Evolutionary conservation across 1,140 invertebrate genomes (phyloP).

Genomic region (Drosophila bocqueti): DNA sequence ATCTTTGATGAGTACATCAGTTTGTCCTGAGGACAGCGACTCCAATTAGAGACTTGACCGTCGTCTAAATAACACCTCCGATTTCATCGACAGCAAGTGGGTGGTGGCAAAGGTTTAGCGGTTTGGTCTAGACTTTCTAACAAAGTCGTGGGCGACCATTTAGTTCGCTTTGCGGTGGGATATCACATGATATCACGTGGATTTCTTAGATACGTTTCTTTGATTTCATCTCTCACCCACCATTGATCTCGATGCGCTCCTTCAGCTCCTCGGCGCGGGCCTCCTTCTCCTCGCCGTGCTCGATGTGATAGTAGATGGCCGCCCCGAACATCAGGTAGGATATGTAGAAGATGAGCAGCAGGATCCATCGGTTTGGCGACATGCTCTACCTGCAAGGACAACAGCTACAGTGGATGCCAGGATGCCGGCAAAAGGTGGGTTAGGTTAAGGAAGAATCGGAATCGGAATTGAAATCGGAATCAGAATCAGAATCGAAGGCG

Average conservation of each 20-base stretch:
- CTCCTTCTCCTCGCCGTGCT: conserved; percentile 88
- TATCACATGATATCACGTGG: conserved; percentile 57
- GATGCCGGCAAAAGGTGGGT: not conserved
- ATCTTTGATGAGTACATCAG: not conserved
- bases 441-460: not conserved
- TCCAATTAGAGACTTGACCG: not conserved
- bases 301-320: conserved; percentile 91
- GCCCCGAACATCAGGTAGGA: conserved; percentile 91
- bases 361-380: conserved; percentile 92
- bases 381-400: conserved; percentile 85
- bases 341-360: conserved; percentile 90
- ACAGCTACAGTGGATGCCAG: not conserved
- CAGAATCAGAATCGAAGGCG: conserved; percentile 2
- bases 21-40: not conserved
- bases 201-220: not conserved
- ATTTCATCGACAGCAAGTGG: conserved; percentile 17
- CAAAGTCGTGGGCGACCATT: conserved; percentile 61
- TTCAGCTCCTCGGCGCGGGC: conserved; percentile 86
- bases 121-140: conserved; percentile 25
- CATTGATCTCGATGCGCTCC: conserved; percentile 89
- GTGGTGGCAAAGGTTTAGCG: conserved; percentile 8
- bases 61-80: not conserved
- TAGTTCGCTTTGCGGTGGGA: conserved; percentile 41
- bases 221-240: conserved; percentile 86
- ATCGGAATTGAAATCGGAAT: conserved; percentile 2